A percentile compares a stretch with the other conserved stretches of the same genome.
Conservation (phyloP, 2,888 invertebrate species). For the Lymantria monacha region DNA sequence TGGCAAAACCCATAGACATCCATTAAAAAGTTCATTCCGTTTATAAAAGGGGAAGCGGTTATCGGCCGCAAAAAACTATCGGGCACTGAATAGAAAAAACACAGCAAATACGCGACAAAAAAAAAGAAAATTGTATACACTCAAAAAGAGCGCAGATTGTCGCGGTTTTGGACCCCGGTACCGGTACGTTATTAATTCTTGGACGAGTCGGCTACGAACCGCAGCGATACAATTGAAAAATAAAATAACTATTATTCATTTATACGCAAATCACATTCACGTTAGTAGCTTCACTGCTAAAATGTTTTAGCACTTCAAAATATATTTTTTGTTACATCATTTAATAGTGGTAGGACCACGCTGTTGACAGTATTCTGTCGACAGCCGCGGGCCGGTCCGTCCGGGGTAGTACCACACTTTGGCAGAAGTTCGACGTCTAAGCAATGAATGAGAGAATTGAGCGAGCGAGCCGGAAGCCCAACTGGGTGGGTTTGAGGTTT, state of each 20-base stretch:
- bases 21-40: constrained; percentile 50
- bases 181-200: constrained; percentile 74
- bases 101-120: constrained; percentile 37
- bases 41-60: constrained; percentile 62
- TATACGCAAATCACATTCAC: constrained; percentile 58
- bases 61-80: constrained; percentile 78
- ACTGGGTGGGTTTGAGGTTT: too few species aligned
- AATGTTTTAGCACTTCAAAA: too few species aligned
- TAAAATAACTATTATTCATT: constrained; percentile 80
- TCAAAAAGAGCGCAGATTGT: constrained; percentile 76
- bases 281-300: constrained; percentile 58
- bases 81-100: constrained; percentile 67
- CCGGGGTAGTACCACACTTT: too few species aligned
- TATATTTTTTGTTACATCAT: too few species aligned
- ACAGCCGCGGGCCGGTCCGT: too few species aligned
- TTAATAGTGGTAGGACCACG: too few species aligned
- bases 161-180: constrained; percentile 62
- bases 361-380: too few species aligned
- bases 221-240: constrained; percentile 75
- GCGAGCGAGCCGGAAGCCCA: too few species aligned
- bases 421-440: too few species aligned
- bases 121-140: constrained; percentile 42
- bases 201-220: constrained; percentile 62
- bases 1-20: constrained; percentile 6
- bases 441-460: too few species aligned